Conservation (phyloP, 2,888 invertebrate genomes). For the Trachelus tabidus region DNA sequence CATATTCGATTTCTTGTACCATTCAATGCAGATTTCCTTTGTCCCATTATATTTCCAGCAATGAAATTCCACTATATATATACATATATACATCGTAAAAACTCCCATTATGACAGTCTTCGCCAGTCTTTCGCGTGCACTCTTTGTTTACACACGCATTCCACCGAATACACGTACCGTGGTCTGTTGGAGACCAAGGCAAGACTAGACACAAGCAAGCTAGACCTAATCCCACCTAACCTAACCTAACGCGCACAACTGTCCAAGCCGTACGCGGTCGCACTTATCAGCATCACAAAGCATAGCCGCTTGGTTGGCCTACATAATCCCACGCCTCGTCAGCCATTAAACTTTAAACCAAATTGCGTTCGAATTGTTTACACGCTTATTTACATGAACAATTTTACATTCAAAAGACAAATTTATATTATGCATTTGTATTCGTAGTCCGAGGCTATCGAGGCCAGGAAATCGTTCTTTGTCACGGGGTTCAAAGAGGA, state of each 20-base stretch:
- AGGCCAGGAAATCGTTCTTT: neutral
- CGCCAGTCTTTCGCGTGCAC: constrained; percentile 17
- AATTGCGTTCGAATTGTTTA: neutral
- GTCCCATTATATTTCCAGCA: constrained; percentile 18
- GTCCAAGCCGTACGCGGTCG: neutral
- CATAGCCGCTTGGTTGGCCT: constrained; percentile 44
- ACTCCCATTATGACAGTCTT: constrained; percentile 2
- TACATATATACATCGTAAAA: neutral
- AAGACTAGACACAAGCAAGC: neutral
- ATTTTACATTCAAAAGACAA: neutral
- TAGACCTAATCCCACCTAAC: neutral
- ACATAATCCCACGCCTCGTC: constrained; percentile 41
- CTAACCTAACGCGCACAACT: neutral
- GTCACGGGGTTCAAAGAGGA: neutral
- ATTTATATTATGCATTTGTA: neutral
- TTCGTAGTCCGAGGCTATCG: neutral
- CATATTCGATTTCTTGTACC: constrained; percentile 13
- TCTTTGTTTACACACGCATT: constrained; percentile 46
- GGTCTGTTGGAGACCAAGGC: neutral
- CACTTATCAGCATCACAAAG: constrained; percentile 47
- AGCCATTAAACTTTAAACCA: constrained; percentile 23
- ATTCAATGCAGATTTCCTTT: constrained; percentile 34
- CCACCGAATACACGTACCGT: constrained; percentile 13
- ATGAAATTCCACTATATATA: neutral
- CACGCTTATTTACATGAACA: neutral